phyloP scores from a whole-genome alignment of 2,888 invertebrate species.

The Nomada ferruginata region DNA sequence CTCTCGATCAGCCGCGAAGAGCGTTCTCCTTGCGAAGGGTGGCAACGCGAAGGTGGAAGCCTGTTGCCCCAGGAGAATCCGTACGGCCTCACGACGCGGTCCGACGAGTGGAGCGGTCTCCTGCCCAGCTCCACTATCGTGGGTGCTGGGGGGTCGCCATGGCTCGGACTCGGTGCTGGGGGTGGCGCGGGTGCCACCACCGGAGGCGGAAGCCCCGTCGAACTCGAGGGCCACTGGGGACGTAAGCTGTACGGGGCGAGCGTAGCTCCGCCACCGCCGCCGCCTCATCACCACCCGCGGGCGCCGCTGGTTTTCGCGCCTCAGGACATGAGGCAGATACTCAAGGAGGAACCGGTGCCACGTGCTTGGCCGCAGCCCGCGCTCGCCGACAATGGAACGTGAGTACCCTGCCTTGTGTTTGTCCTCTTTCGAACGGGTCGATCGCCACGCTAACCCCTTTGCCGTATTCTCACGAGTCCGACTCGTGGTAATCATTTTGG shows the following conservation, averaged over 20 bases:
- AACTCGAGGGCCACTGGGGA: conserved; percentile 83
- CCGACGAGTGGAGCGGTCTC: conserved; percentile 84
- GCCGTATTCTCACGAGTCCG: too few relatives aligned
- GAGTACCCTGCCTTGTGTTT: conserved; percentile 63
- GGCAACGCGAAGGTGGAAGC: conserved; percentile 71
- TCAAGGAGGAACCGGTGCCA: conserved; percentile 83
- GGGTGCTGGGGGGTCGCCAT: conserved; percentile 84
- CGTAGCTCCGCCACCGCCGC: conserved; percentile 82
- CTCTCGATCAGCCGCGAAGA: conserved; percentile 53
- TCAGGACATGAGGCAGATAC: conserved; percentile 83
- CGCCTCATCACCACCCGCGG: conserved; percentile 83
- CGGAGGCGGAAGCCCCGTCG: conserved; percentile 82
- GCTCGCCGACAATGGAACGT: conserved; percentile 82
- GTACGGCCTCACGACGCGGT: conserved; percentile 83
- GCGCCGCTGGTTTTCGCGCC: conserved; percentile 82
- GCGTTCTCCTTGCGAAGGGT: conserved; percentile 53
- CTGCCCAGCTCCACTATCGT: conserved; percentile 84
- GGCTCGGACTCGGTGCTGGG: conserved; percentile 82
- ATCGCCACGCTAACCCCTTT: too few relatives aligned
- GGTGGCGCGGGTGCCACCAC: conserved; percentile 81
- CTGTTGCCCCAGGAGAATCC: conserved; percentile 78
- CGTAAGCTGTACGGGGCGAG: conserved; percentile 82
- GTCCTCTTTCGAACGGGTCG: background rate
- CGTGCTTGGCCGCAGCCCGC: conserved; percentile 83
- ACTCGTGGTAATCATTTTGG: too few relatives aligned